Evolutionary conservation across 2,888 invertebrate genomes (phyloP).

Genomic region (Neelides folsomi): DNA sequence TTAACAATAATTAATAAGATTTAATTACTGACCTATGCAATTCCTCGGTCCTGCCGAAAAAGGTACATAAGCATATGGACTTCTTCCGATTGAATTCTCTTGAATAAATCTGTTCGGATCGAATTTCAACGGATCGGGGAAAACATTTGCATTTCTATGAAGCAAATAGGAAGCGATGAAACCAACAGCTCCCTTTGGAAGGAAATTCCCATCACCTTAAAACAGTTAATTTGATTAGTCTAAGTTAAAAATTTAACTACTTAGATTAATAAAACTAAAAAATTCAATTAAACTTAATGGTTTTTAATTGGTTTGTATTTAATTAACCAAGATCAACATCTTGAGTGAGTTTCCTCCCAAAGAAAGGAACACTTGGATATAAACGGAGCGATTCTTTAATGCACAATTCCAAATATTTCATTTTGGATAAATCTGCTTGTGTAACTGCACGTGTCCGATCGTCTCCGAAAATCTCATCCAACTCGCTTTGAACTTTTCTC

Average conservation of each 20-base stretch:
- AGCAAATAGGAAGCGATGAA: conserved; percentile 8
- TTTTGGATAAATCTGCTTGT: conserved; percentile 37
- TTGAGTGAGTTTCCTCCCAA: conserved; percentile 34
- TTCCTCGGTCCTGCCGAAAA: conserved; percentile 12
- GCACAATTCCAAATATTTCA: conserved; percentile 38
- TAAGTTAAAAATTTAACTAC: too few relatives aligned
- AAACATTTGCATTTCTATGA: conserved; percentile 10
- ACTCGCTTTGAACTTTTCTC: conserved; percentile 13
- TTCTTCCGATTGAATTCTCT: conserved; percentile 6
- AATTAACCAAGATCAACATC: conserved; percentile 33
- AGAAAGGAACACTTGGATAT: conserved; percentile 38
- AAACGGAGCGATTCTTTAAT: conserved; percentile 38
- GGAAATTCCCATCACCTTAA: too few relatives aligned
- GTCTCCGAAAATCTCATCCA: conserved; percentile 16
- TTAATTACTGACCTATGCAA: too few relatives aligned
- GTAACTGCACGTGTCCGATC: conserved; percentile 12
- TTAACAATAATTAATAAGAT: too few relatives aligned
- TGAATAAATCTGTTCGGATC: conserved; percentile 11
- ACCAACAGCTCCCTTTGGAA: conserved; percentile 6
- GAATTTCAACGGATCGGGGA: conserved; percentile 12
- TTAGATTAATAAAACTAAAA: too few relatives aligned
- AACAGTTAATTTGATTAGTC: too few relatives aligned
- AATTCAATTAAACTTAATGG: too few relatives aligned
- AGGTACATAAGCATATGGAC: conserved; percentile 12
- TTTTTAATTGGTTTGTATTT: too few relatives aligned